These are phyloP conservation scores for Columba livia DNA, from an alignment of 2,113 vertebrate genomes.

Conservation along the genomic window DNA sequence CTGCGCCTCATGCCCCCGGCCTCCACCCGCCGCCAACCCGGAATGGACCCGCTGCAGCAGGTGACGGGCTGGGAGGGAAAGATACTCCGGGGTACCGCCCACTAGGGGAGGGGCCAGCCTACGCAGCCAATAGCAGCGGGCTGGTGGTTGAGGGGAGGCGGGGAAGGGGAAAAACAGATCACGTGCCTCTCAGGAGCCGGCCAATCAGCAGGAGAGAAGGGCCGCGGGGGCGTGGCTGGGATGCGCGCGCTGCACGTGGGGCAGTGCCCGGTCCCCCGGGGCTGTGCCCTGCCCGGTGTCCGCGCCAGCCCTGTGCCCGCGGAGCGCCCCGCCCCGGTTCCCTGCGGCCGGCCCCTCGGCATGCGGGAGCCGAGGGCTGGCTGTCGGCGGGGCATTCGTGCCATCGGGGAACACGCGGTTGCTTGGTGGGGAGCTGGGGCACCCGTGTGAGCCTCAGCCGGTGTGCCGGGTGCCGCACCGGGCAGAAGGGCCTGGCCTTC, in stretches of 20 bases:
- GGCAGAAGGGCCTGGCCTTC: rapidly evolving
- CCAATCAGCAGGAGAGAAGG: background rate
- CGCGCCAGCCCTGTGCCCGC: background rate
- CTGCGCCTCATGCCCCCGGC: background rate
- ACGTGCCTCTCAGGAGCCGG: background rate
- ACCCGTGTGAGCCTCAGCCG: rapidly evolving
- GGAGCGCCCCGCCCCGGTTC: background rate
- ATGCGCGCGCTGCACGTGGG: background rate
- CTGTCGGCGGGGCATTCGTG: background rate
- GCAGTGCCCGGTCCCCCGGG: background rate
- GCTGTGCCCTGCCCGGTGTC: background rate
- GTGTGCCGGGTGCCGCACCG: rapidly evolving
- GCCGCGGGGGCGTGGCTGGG: background rate
- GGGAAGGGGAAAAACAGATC: background rate
- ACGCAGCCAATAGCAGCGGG: background rate
- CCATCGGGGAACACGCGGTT: too few species aligned
- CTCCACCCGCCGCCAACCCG: background rate
- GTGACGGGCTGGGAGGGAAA: background rate
- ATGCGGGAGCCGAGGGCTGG: background rate
- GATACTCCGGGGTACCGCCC: background rate
- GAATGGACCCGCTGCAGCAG: background rate
- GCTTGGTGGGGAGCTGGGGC: background rate
- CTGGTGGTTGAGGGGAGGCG: rapidly evolving
- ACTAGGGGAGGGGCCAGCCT: background rate
- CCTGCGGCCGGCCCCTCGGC: too few species aligned